A percentile compares a stretch with the other conserved stretches of the same genome.
Conservation (phyloP, 2,113 vertebrate genomes). For the Plecturocebus donacophilus region DNA sequence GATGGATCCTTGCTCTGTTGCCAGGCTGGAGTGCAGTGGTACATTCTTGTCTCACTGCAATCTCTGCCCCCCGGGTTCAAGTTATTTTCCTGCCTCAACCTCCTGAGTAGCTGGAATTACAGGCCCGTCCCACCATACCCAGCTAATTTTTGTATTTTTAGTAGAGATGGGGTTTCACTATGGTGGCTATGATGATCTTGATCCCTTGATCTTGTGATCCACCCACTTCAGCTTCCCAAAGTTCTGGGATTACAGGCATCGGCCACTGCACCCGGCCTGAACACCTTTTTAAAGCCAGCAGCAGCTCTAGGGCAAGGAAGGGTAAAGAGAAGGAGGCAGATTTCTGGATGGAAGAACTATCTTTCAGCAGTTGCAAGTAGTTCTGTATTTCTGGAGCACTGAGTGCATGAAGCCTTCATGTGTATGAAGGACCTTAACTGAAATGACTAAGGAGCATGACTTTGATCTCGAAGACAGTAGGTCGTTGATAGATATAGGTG, state of each 20-base stretch:
- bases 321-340: background rate
- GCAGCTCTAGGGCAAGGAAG: background rate
- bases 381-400: background rate
- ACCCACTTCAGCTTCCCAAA: background rate
- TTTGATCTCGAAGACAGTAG: background rate
- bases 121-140: background rate
- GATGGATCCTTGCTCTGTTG: too few species aligned
- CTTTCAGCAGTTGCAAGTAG: background rate
- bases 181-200: background rate
- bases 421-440: background rate
- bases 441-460: background rate
- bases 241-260: background rate
- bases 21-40: too few species aligned
- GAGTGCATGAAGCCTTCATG: background rate
- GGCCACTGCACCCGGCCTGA: rapidly evolving
- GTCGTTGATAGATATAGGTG: background rate
- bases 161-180: background rate
- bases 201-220: background rate
- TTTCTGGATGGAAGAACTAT: background rate
- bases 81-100: background rate
- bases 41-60: too few species aligned
- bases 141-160: background rate
- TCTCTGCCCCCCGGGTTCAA: background rate
- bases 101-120: background rate
- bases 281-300: background rate